Evolutionary conservation across 1,140 invertebrate genomes (phyloP), one percentile per base, ranked within the genome.

Genomic region (Maniola jurtina): DNA sequence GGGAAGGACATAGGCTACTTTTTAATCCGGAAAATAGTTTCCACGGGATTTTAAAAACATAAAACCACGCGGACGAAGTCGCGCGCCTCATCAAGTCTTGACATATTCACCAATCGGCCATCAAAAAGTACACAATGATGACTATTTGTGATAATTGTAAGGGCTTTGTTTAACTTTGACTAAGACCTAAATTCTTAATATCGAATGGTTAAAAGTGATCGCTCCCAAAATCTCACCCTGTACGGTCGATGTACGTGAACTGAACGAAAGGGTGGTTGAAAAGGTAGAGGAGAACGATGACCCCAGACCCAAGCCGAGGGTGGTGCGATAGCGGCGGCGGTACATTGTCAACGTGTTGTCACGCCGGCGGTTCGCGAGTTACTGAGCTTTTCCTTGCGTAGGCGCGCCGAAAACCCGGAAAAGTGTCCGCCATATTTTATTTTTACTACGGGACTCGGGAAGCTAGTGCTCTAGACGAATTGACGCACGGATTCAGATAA

Each of bases 281-380:
- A 90, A 87, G 0, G 79, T 71, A 0, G 87, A 89, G 0, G 86
- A 86, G 63, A 90, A 82, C 2, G 86, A 88, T 45, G 88, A 85
- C 8, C 86, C 81, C 14, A 88, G 77, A 40, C 88, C 86, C 13
- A 88, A 65, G 65, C 88, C 88, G 13, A 89, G 81, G 35, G 88
- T 89, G 66, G 86, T 84, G 63, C 88, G 85, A 70, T 90, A 89
- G 60, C 88, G 85, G 57, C 88, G 85, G 64, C 88, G 84, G 63
- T 89, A 90, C 88, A 89, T 90, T 42, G n/a, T 70, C 16, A 35
- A 25, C 71, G 75, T 80, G 63, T 57, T 68, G 16, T 57, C 80
- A 57, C 59, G 58, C 6, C 73, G 71, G 55, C 61, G 73, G 66
- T 55, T 63, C 70, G 72, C 66, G 59, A 61, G 56, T 72, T 72